Evolutionary conservation across 1,140 invertebrate species (phyloP), one percentile per base, ranked within the genome.

Genomic region (Zaprionus gabonicus): DNA sequence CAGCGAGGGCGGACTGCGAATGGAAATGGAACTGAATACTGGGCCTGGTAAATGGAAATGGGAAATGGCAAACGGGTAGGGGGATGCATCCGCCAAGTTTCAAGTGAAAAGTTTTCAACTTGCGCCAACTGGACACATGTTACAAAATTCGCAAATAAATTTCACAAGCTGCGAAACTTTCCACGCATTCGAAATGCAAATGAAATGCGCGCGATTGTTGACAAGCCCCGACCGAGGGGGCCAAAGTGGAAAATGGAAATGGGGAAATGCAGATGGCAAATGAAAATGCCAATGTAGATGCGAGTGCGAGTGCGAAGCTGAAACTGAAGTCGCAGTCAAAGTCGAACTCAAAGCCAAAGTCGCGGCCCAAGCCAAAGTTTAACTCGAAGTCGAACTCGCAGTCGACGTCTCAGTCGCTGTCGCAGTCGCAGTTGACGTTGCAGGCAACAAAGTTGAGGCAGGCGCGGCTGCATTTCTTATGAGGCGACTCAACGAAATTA

Each of bases 71-170:
- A 34, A 34, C 10, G 53, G 15, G 53, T 5, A 12, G 10, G 36
- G 25, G 51, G 31, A 13, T 27, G 27, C 56, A 15, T 27, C 53
- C 31, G 58, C 36, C 78, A 88, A 87, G 79, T 87, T 88, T 72
- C 17, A 46, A 78, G 78, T 75, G 81, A 75, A 87, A 84, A 88
- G 71, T 87, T 87, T 88, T 84, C 78, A 75, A 84, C 84, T 87
- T 74, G 66, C 46, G 49, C 77, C 78, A 70, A 78, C 81, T 84
- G 83, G 84, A 87, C 84, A 87, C 84, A 87, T 87, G 84, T 88
- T 88, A 88, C 84, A 79, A 88, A 88, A 87, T 87, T 87, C 82
- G 84, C 84, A 87, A 87, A 87, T 88, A 88, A 88, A 87, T 87
- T 87, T 88, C 71, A 76, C 76, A 63, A 67, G 58, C 57, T 63